Evolutionary conservation across 2,797 vertebrate genomes (phyloP), one percentile per base, ranked within the genome.

Genomic region (Rhinophrynus dorsalis): DNA sequence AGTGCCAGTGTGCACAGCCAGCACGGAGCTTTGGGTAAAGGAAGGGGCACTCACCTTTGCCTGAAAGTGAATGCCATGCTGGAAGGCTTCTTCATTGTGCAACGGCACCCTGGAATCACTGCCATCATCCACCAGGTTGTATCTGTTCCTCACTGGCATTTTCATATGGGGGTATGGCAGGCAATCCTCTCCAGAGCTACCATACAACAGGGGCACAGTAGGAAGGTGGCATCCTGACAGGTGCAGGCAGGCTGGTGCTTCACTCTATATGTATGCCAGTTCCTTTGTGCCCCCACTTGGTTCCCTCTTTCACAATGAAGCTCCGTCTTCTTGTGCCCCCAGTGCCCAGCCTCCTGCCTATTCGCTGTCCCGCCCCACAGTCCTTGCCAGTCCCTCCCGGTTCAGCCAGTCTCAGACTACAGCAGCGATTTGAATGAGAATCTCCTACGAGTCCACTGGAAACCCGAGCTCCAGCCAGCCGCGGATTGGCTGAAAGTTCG

Each of bases 21-120:
- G n/a, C n/a, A n/a, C n/a, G n/a, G n/a, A n/a, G n/a, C n/a, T n/a
- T n/a, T n/a, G n/a, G n/a, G n/a, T n/a, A n/a, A n/a, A n/a, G n/a
- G n/a, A n/a, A n/a, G n/a, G n/a, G n/a, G n/a, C n/a, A n/a, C 76
- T 91, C 84, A 96, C 95, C 95, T 96, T 96, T 78, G 94, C 94
- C 88, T 94, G 94, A 85, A 96, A 96, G 65, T 84, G 79, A 59
- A 96, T 94, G 68, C 95, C 95, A 50, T 95, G 94, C 75, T 94
- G 92, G 66, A 95, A 96, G 47, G 94, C 95, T 79, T 96, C 94
- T 59, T 96, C 94, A 78, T 92, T 95, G 77, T 96, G 93, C 60
- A 96, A 91, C 37, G 94, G 94, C 37, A 93, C 81, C 82, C 93
- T 88, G 5, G 92, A 91, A 76, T 96, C 94, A 75, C 87, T 91